Evolutionary conservation across 2,113 vertebrate genomes (phyloP), one percentile per base, ranked within the genome.

Genomic region (Girardinichthys multiradiatus): DNA sequence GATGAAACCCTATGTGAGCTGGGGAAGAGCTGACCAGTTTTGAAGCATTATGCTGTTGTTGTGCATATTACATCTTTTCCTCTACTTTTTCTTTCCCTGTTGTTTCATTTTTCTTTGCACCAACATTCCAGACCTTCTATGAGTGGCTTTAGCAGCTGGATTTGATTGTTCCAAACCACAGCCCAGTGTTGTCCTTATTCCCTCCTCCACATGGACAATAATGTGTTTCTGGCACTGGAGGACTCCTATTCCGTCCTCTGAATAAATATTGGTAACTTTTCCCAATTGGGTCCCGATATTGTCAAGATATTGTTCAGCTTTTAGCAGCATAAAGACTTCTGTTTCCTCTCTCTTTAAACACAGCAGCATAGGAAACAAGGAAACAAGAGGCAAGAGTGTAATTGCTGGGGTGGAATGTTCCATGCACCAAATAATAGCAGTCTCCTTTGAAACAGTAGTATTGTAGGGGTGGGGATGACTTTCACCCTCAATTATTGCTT

Each of bases 251-350:
- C 79, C 79, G 76, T 77, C 79, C 69, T 77, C 75, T 91, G 76
- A 21, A 92, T 90, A 93, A 92, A 92, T 91, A 93, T 88, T 87
- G 82, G 82, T 91, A 87, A 70, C 84, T 84, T 80, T 83, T 63
- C 70, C 84, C 85, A 80, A 81, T 77, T 69, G 72, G 78, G 90
- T 80, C 83, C 80, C 88, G 85, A 87, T 86, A 75, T 75, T 85
- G 87, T 91, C 86, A 89, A 89, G 89, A 92, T 92, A 94, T 92
- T 92, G 87, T 86, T 81, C 59, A 70, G 85, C 86, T 91, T 93
- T 94, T 86, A 92, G 87, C 80, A 92, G 76, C 76, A 84, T 77
- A 80, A 90, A 77, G 82, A 89, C 87, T 89, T 89, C 87, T 76
- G 82, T 70, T 84, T 79, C 76, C 83, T 60, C 13, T 78, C 82